phyloP scores from a whole-genome alignment of 1,140 invertebrate species.

The Microplitis mediator region DNA sequence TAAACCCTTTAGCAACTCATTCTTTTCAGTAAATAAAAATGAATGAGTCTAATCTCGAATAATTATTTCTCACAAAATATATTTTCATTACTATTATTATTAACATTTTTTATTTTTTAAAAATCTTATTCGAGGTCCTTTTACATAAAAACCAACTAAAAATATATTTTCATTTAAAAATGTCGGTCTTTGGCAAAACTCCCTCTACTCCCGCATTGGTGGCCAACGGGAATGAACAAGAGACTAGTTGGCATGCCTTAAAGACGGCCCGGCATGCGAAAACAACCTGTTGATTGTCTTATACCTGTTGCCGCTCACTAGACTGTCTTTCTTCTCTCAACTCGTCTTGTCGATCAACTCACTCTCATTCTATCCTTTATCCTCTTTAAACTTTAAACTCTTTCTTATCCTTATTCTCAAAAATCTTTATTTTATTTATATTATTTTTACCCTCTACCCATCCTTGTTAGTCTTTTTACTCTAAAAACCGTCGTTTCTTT shows the following conservation, averaged over 20 bases:
- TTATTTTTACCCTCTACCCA: no score
- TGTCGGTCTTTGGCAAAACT: constrained; percentile 4
- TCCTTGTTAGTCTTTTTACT: no score
- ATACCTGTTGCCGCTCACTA: constrained; percentile 48
- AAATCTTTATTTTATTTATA: no score
- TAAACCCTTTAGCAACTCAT: no score
- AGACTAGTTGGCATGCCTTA: constrained; percentile 39
- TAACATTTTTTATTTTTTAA: no score
- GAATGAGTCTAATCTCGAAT: no score
- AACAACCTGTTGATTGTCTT: constrained; percentile 57
- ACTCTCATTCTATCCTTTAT: not conserved
- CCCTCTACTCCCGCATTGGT: constrained; percentile 11
- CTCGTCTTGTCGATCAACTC: not conserved
- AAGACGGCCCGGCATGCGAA: constrained; percentile 47
- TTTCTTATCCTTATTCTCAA: not conserved
- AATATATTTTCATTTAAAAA: no score
- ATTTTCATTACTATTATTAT: no score
- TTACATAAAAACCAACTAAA: no score
- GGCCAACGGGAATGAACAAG: constrained; percentile 29
- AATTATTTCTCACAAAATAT: no score
- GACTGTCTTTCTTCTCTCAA: not conserved
- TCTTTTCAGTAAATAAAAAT: no score
- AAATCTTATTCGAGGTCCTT: no score
- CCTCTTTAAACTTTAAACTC: not conserved
- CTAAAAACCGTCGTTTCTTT: not conserved